These are phyloP conservation scores for Lamellibrachia satsuma DNA, from an alignment of 2,888 invertebrate genomes.

Conservation along the genomic window DNA sequence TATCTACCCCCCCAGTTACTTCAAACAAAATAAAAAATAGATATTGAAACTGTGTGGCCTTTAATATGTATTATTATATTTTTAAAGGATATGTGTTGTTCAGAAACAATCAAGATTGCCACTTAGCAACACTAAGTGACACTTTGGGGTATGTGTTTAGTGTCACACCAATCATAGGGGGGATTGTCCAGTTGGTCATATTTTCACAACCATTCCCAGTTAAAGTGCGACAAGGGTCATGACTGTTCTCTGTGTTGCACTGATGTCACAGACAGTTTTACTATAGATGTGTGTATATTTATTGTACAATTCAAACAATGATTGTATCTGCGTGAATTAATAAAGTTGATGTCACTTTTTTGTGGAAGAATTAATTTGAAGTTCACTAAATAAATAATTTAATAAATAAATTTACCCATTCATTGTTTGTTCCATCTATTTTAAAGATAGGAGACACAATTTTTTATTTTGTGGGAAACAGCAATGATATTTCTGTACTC, in stretches of 20 bases:
- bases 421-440: too few species aligned
- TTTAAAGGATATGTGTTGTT: not conserved
- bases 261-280: not conserved
- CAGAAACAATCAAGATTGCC: not conserved
- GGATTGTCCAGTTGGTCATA: not conserved
- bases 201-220: not conserved
- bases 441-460: too few species aligned
- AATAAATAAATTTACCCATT: too few species aligned
- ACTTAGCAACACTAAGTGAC: not conserved
- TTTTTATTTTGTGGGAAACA: too few species aligned
- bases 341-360: not conserved
- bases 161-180: not conserved
- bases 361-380: not conserved
- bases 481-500: too few species aligned
- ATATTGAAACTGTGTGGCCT: not conserved
- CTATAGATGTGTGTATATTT: not conserved
- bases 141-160: not conserved
- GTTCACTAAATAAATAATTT: too few species aligned
- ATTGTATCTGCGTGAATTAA: slow-evolving; percentile 17
- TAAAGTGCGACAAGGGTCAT: not conserved
- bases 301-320: not conserved
- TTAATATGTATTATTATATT: not conserved
- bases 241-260: not conserved
- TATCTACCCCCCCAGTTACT: too few species aligned
- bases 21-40: too few species aligned